Evolutionary conservation across 1,140 invertebrate genomes (phyloP).

Genomic region (Caerostris extrusa): DNA sequence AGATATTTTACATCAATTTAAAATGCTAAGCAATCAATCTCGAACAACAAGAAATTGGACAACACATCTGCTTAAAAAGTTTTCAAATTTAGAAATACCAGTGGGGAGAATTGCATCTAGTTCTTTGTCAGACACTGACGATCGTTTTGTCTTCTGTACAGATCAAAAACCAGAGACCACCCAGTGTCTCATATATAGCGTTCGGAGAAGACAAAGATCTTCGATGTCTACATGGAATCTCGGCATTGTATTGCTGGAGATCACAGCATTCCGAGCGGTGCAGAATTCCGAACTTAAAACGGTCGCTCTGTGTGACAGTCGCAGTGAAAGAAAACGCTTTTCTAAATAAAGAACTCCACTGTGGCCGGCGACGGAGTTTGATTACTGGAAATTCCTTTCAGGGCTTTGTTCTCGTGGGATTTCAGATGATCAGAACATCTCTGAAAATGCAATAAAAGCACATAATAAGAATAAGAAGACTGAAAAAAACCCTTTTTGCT

Average conservation of each 20-base stretch:
- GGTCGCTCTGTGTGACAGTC: constrained; percentile 27
- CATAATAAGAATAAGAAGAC: constrained; percentile 17
- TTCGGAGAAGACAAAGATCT: not conserved
- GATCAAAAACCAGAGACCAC: not conserved
- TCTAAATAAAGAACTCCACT: constrained; percentile 56
- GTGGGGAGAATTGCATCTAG: too few species aligned
- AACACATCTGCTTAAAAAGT: too few species aligned
- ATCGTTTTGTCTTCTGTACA: too few species aligned
- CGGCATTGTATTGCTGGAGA: not conserved
- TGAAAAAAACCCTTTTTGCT: not conserved
- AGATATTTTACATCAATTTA: too few species aligned
- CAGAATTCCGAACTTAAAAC: constrained; percentile 35
- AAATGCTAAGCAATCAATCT: too few species aligned
- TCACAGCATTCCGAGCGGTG: not conserved
- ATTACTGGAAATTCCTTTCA: constrained; percentile 62
- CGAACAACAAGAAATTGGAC: too few species aligned
- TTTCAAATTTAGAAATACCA: too few species aligned
- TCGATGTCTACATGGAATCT: not conserved
- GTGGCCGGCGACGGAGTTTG: constrained; percentile 34
- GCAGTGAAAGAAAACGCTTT: constrained; percentile 46
- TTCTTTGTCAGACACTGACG: too few species aligned
- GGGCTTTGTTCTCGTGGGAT: constrained; percentile 47
- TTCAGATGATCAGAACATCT: constrained; percentile 4
- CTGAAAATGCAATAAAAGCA: constrained; percentile 51
- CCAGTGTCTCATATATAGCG: not conserved